Base-by-base conservation (phyloP, 2,888 invertebrate genomes). In the Trisateles emortualis region DNA sequence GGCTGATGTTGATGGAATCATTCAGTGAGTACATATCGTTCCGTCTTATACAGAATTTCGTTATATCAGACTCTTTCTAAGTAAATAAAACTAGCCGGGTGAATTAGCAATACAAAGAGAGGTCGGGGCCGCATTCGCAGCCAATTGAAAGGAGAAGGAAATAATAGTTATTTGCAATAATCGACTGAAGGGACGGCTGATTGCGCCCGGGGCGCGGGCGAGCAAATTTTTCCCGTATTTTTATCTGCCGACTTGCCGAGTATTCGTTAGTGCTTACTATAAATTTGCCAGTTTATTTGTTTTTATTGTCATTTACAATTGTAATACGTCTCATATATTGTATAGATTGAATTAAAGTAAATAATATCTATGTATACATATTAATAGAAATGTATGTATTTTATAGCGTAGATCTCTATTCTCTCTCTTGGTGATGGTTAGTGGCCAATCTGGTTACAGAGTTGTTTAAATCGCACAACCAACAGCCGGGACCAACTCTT, bases 161-260 rank as follows among this genome's bases (percentile, higher is more conserved):
- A 71, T 89, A 88, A 89, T 88, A 89, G 89, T 89, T 89, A 71
- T 71, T 71, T 71, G 71, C 71, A 71, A 71, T 71, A 92, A 92
- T 92, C 91, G 88, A 74, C 81, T 83, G 86, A 86, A 88, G 91
- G 92, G 92, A 89, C 78, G 90, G 83, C 83, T 92, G 91, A 92
- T 92, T 92, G 90, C 88, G 87, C 90, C 85, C 79, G 77, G 79
- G 87, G 88, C 83, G 60, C 62, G 66, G 64, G 66, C 60, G 69
- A 63, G 68, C 65, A 74, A 59, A 76, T 83, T 87, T 84, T 86
- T 86, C 77, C 72, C 80, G 76, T 76, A 81, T 84, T 86, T 85
- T 87, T 81, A 78, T 77, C 68, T 74, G 58, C 71, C 72, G 74
- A 78, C 73, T 75, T 70, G 68, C 62, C 61, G 62, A 62, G 52